These are phyloP conservation scores for Erpetoichthys calabaricus DNA, from an alignment of 2,797 vertebrate genomes.

Conservation along the genomic window DNA sequence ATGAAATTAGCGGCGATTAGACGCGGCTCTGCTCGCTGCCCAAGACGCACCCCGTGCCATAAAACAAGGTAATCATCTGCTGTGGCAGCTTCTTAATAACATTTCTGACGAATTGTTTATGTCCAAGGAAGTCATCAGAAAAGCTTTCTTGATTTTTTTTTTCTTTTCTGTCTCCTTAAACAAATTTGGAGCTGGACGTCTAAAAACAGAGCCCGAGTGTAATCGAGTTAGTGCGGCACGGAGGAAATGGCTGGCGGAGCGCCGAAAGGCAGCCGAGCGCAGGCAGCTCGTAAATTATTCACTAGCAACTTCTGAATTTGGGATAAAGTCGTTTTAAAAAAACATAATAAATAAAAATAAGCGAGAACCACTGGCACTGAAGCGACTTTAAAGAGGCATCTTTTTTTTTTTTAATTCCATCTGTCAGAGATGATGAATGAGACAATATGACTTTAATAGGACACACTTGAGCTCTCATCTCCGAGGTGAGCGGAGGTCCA, in stretches of 20 bases:
- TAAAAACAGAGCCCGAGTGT: conserved; percentile 46
- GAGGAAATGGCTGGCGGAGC: conserved; percentile 45
- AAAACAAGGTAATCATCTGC: neutral
- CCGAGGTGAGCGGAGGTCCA: conserved; percentile 8
- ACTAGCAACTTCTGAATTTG: conserved; percentile 39
- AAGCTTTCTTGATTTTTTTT: conserved; percentile 29
- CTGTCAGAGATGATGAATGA: conserved; percentile 34
- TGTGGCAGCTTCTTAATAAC: conserved; percentile 30
- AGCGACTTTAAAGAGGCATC: conserved; percentile 32
- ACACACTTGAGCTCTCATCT: conserved; percentile 20
- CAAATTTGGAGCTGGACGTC: conserved; percentile 47
- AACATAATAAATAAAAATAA: conserved; percentile 20
- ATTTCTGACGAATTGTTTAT: conserved; percentile 39
- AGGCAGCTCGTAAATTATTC: conserved; percentile 45
- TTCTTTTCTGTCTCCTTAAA: conserved; percentile 35
- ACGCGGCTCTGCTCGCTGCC: neutral
- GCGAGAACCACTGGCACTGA: conserved; percentile 19
- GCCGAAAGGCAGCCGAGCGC: conserved; percentile 30
- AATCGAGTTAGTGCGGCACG: conserved; percentile 56
- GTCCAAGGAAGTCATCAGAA: conserved; percentile 38
- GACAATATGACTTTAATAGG: conserved; percentile 27
- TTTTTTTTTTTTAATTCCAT: conserved; percentile 35
- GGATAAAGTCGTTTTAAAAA: conserved; percentile 43
- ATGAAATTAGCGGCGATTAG: neutral
- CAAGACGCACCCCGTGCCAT: neutral